phyloP scores from a whole-genome alignment of 2,888 invertebrate genomes.

The Smittia sp. region DNA sequence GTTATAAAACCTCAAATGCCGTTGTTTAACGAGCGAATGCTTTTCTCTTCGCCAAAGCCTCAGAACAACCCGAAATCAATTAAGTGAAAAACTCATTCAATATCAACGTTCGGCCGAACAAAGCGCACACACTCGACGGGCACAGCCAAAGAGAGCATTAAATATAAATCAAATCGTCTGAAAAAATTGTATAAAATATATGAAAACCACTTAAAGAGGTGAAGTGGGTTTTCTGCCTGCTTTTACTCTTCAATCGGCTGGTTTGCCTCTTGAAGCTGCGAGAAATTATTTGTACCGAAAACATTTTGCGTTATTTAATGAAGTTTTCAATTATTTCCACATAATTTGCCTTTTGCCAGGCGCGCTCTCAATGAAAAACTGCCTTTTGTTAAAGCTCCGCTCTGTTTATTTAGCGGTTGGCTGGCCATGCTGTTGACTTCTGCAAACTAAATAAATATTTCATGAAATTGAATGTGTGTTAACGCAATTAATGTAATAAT shows the following conservation, averaged over 20 bases:
- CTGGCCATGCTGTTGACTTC: too few relatives aligned
- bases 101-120: conserved; percentile 2
- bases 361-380: not conserved
- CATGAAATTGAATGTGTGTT: too few relatives aligned
- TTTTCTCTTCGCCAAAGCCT: not conserved
- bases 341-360: conserved; percentile 19
- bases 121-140: not conserved
- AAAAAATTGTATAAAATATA: not conserved
- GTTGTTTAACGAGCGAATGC: not conserved
- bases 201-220: conserved; percentile 18
- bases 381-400: not conserved
- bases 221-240: not conserved
- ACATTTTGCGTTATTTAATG: conserved; percentile 13
- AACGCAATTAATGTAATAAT: too few relatives aligned
- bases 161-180: conserved; percentile 22
- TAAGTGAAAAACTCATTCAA: conserved; percentile 18
- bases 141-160: not conserved
- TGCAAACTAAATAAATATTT: too few relatives aligned
- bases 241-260: not conserved
- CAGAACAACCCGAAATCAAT: not conserved
- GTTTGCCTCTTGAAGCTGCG: not conserved
- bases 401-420: not conserved
- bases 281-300: not conserved
- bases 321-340: conserved; percentile 28
- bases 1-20: not conserved